Evolutionary conservation across 2,888 invertebrate genomes (phyloP).

Genomic region (Acanthosoma haemorrhoidale): DNA sequence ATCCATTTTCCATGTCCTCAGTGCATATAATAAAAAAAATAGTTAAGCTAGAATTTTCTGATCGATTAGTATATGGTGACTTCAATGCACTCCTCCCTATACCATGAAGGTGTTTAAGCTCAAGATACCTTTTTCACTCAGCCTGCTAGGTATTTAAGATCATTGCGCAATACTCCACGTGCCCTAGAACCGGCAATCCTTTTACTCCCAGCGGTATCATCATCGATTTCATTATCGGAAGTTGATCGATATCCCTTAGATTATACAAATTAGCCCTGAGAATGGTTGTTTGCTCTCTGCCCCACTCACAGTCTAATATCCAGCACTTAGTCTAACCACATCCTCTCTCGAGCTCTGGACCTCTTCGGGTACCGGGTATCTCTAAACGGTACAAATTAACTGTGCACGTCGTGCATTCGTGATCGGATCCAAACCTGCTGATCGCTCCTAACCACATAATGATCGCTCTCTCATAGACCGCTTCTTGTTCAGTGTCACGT

Average conservation of each 20-base stretch:
- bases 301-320: not conserved
- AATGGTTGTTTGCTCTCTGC: not conserved
- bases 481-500: constrained; percentile 1
- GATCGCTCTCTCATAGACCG: not conserved
- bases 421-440: not conserved
- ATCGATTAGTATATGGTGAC: too few species aligned
- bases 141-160: too few species aligned
- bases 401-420: not conserved
- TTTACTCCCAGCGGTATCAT: too few species aligned
- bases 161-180: too few species aligned
- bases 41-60: too few species aligned
- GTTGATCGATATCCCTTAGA: not conserved
- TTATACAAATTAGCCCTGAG: not conserved
- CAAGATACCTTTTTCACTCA: too few species aligned
- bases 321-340: not conserved
- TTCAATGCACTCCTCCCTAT: too few species aligned
- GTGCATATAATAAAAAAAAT: too few species aligned
- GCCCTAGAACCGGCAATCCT: too few species aligned
- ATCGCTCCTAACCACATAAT: not conserved
- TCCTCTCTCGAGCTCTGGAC: not conserved
- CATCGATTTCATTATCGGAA: not conserved
- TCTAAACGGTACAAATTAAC: not conserved
- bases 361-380: not conserved
- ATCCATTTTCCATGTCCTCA: too few species aligned
- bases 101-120: too few species aligned